phyloP scores from a whole-genome alignment of 2,888 invertebrate species.

The Eugnorisma glareosa region DNA sequence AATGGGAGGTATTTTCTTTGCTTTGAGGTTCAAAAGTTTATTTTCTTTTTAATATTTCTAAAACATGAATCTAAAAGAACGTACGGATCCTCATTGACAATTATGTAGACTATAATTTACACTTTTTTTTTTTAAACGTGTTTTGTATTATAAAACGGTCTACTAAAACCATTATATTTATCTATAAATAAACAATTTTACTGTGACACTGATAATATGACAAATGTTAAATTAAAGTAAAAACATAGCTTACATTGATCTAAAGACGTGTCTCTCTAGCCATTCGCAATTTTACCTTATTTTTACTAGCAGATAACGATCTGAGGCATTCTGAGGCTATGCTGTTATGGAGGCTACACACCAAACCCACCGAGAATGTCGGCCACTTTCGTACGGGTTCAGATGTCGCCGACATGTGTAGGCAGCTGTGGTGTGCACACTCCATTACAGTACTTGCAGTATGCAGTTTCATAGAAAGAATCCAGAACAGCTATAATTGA shows the following conservation, averaged over 20 bases:
- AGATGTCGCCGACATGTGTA: background rate
- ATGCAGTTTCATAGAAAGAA: background rate
- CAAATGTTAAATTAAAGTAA: background rate
- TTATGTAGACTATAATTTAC: background rate
- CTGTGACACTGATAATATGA: conserved; percentile 9
- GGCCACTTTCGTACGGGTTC: background rate
- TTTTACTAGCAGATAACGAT: background rate
- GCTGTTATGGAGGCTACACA: background rate
- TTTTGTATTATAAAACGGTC: conserved; percentile 33
- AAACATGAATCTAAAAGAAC: background rate
- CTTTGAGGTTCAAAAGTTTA: background rate
- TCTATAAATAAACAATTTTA: conserved; percentile 36
- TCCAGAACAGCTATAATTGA: background rate
- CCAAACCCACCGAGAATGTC: background rate
- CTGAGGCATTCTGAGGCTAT: background rate
- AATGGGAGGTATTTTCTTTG: background rate
- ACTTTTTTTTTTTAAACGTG: background rate
- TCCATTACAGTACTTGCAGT: background rate
- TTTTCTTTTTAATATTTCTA: background rate
- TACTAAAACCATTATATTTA: conserved; percentile 19
- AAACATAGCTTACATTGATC: conserved; percentile 14
- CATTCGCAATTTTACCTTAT: background rate
- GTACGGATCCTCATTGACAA: conserved; percentile 15
- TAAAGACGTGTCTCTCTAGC: background rate
- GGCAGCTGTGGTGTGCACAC: too few relatives aligned